Evolutionary conservation across 2,113 vertebrate species (phyloP).

Genomic region (Myotis brandtii): DNA sequence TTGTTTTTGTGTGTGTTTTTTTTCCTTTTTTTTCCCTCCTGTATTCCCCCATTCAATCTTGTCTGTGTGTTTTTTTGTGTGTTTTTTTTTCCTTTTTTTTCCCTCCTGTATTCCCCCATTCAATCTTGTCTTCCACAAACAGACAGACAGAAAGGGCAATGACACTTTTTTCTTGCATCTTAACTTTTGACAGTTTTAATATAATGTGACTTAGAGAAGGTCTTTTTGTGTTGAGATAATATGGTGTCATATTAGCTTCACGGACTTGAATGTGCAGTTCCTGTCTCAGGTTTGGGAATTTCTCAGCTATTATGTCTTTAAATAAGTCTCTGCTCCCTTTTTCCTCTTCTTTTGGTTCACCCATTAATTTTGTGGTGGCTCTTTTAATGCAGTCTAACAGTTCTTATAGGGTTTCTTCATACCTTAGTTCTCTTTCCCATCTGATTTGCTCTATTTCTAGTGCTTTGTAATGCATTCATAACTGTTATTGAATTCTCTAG

Average conservation of each 20-base stretch:
- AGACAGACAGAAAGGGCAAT: no score
- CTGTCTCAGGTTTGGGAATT: background rate
- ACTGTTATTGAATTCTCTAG: background rate
- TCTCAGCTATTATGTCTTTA: background rate
- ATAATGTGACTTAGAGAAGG: background rate
- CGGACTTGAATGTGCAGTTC: background rate
- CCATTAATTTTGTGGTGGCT: background rate
- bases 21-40: no score
- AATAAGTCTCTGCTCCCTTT: background rate
- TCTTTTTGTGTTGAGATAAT: background rate
- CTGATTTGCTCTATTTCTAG: no score
- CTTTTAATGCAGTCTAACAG: background rate
- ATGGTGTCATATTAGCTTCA: background rate
- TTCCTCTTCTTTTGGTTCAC: background rate
- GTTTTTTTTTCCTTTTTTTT: no score
- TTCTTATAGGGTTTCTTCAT: no score
- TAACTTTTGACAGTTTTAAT: background rate
- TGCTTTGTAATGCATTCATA: background rate
- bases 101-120: no score
- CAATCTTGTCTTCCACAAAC: no score
- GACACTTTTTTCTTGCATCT: no score
- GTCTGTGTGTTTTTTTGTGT: no score
- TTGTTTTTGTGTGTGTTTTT: no score
- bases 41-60: no score
- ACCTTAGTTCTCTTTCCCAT: background rate